Conservation (phyloP, 2,113 vertebrate genomes). For the Paedocypris sp. region DNA sequence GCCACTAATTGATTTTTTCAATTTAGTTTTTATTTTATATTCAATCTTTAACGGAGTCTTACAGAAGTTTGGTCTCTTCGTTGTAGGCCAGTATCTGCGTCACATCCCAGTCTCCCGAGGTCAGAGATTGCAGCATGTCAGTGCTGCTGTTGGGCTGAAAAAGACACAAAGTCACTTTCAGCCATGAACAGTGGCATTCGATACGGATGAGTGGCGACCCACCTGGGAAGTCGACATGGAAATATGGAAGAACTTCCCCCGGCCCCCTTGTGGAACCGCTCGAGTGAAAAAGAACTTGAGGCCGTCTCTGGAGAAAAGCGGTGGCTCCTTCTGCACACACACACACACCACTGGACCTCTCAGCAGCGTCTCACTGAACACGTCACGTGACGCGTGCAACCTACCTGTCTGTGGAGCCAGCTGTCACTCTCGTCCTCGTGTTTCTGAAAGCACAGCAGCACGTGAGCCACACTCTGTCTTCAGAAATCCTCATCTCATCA, state of each 20-base stretch:
- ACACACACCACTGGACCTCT: background rate
- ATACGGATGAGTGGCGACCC: background rate
- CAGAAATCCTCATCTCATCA: too few relatives aligned
- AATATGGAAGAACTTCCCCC: slow-evolving; percentile 91
- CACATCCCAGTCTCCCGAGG: slow-evolving; percentile 92
- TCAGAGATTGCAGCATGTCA: slow-evolving; percentile 83
- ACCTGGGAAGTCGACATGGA: slow-evolving; percentile 85
- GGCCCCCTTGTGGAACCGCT: slow-evolving; percentile 84
- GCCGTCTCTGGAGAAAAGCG: slow-evolving; percentile 81
- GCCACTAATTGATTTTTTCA: too few relatives aligned
- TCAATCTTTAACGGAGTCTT: slow-evolving; percentile 41
- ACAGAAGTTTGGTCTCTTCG: slow-evolving; percentile 82
- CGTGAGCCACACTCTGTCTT: too few relatives aligned
- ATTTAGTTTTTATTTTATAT: too few relatives aligned
- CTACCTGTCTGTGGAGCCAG: slow-evolving; percentile 94
- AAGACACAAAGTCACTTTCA: slow-evolving; percentile 25
- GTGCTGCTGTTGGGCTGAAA: slow-evolving; percentile 80
- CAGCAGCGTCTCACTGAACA: background rate
- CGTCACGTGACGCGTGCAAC: background rate
- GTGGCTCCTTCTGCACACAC: slow-evolving; percentile 75
- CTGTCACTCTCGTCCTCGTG: slow-evolving; percentile 92
- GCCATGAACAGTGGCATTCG: background rate
- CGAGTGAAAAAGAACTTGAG: slow-evolving; percentile 88
- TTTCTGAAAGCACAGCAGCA: slow-evolving; percentile 76
- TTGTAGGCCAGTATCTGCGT: slow-evolving; percentile 83